Evolutionary conservation across 2,888 invertebrate species (phyloP).

Genomic region (Stratiomys singularior): DNA sequence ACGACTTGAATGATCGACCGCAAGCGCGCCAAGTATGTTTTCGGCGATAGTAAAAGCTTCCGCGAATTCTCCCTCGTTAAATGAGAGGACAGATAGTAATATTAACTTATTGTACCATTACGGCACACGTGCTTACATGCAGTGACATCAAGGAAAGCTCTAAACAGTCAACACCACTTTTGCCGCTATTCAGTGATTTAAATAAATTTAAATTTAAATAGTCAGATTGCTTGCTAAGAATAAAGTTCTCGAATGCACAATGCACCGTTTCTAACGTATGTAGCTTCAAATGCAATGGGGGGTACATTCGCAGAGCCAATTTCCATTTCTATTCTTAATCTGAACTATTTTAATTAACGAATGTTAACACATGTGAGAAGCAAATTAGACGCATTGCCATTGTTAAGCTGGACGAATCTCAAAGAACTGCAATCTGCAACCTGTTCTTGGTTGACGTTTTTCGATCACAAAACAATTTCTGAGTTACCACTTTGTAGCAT

Average conservation of each 20-base stretch:
- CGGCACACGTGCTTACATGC: no score
- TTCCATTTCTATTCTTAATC: conserved; percentile 9
- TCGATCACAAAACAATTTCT: no score
- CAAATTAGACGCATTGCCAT: background rate
- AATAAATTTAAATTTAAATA: conserved; percentile 7
- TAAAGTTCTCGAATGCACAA: background rate
- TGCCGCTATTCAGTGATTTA: background rate
- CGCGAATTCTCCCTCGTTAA: no score
- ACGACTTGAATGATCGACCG: no score
- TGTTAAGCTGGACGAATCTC: background rate
- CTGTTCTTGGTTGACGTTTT: background rate
- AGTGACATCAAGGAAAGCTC: no score
- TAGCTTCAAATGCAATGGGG: no score
- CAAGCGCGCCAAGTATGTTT: no score
- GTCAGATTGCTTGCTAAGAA: background rate
- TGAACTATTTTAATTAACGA: background rate
- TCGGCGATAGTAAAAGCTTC: no score
- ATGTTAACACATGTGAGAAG: background rate
- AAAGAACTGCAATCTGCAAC: background rate
- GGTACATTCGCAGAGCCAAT: background rate
- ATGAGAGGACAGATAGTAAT: no score
- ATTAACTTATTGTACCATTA: no score
- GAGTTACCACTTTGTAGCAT: no score
- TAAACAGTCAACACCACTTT: background rate
- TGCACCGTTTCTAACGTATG: no score